These are phyloP conservation scores for Conops quadrifasciatus DNA, from an alignment of 2,888 invertebrate genomes.

Conservation along the genomic window DNA sequence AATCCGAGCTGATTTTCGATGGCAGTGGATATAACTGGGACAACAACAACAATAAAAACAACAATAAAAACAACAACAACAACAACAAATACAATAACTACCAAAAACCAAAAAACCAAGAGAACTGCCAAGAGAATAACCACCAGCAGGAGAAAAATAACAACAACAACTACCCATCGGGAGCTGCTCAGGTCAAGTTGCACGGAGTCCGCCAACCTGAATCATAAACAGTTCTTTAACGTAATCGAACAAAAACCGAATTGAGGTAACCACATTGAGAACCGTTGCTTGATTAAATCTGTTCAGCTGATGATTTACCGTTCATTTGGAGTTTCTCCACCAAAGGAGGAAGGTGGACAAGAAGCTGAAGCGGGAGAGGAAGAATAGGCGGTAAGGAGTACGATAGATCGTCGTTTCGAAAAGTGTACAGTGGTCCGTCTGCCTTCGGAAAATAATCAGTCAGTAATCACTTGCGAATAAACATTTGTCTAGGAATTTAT, in stretches of 20 bases:
- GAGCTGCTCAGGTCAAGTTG: background rate
- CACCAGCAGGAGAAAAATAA: background rate
- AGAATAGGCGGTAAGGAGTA: background rate
- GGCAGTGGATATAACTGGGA: background rate
- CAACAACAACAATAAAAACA: background rate
- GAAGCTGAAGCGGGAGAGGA: background rate
- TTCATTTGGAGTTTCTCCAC: slow-evolving; percentile 28
- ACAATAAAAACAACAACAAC: background rate
- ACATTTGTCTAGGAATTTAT: no score
- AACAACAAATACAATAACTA: background rate
- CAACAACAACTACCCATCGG: background rate
- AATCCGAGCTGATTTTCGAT: background rate
- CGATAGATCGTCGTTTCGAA: background rate
- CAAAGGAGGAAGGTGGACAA: background rate
- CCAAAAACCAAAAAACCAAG: no score
- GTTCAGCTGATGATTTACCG: slow-evolving; percentile 45
- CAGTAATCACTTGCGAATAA: no score
- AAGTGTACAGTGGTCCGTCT: no score
- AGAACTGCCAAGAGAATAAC: background rate
- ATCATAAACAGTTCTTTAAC: no score
- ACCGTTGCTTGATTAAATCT: slow-evolving; percentile 39
- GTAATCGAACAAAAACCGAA: background rate
- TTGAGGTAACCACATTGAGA: background rate
- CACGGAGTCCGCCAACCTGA: no score
- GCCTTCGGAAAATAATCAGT: background rate